Base-by-base conservation (phyloP, 1,140 invertebrate species). In the Hyphantria cunea region DNA sequence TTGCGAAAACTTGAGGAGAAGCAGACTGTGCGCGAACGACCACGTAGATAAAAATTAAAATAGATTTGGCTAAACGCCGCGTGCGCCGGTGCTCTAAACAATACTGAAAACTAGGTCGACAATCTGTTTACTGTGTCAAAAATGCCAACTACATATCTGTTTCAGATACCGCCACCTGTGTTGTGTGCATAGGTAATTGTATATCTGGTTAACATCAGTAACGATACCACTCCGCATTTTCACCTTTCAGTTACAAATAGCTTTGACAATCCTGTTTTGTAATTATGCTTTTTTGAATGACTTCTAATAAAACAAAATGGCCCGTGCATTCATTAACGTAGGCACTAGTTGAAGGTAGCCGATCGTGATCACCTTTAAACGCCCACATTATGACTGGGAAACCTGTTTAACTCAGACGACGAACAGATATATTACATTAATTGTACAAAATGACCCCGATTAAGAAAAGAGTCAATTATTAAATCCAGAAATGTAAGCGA, bases 1-100 rank as follows among this genome's bases (percentile, higher is more conserved):
- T 74, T 78, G 78, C 80, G 80, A 83, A 85, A 81, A 60, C 6
- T 66, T 72, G 59, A 72, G 63, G 64, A 17, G 66, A 69, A 54
- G 66, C 75, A 84, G 76, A 78, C 73, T 63, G 67, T 70, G 75
- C 63, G 78, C 60, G 72, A 68, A 63, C 70, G 71, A 68, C 66
- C 72, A 64, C 70, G 70, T 70, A 76, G 76, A 81, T 82, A 79
- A 80, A 82, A 81, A 78, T 83, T 55, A 68, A 86, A 86, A 86
- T 86, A 86, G 84, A 82, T 75, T 86, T 86, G 84, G 84, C 84
- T 74, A 78, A 63, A 75, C 81, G 83, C 83, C 83, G 72, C 68
- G 70, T 70, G 54, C 70, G 70, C 68, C 51, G 66, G 61, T 74
- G 68, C 61, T 61, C 70, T 63, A 70, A 82, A 86, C 84, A 84